Percentiles rank a stretch among this genome's conserved stretches.
phyloP scores from a whole-genome alignment of 92 coral and sea anemone species.

The Diadumene lineata region DNA sequence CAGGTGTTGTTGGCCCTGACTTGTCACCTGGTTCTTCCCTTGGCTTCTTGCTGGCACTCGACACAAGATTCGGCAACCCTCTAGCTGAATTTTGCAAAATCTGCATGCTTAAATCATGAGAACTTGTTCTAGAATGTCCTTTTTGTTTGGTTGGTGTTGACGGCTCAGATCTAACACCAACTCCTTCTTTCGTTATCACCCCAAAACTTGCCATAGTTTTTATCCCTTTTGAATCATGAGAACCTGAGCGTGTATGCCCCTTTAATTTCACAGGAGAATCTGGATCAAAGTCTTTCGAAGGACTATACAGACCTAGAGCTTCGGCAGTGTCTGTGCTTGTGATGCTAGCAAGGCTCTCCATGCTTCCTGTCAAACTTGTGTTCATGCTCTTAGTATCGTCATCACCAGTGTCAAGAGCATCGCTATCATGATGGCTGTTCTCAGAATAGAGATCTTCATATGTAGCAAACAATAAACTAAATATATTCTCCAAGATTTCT shows the following conservation, averaged over 20 bases:
- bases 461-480: conserved; percentile 89
- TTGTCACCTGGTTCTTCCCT: not conserved
- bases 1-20: not conserved
- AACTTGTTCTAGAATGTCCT: not conserved
- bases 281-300: conserved; percentile 37
- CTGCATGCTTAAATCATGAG: not conserved
- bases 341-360: conserved; percentile 85
- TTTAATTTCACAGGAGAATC: conserved; percentile 24
- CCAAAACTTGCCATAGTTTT: conserved; percentile 10
- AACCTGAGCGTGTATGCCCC: conserved; percentile 13
- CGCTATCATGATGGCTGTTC: conserved; percentile 76
- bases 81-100: too few species aligned
- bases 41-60: not conserved
- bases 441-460: conserved; percentile 82
- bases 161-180: not conserved
- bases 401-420: conserved; percentile 82
- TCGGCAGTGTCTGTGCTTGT: conserved; percentile 62
- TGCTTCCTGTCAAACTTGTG: conserved; percentile 84
- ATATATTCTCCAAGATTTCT: conserved; percentile 86
- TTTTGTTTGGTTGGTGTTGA: not conserved
- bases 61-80: not conserved
- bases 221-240: conserved; percentile 42
- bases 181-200: not conserved
- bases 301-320: conserved; percentile 34
- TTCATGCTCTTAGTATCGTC: conserved; percentile 82